These are phyloP conservation scores for Echeneis naucrates DNA, from an alignment of 2,797 vertebrate species.

Conservation along the genomic window DNA sequence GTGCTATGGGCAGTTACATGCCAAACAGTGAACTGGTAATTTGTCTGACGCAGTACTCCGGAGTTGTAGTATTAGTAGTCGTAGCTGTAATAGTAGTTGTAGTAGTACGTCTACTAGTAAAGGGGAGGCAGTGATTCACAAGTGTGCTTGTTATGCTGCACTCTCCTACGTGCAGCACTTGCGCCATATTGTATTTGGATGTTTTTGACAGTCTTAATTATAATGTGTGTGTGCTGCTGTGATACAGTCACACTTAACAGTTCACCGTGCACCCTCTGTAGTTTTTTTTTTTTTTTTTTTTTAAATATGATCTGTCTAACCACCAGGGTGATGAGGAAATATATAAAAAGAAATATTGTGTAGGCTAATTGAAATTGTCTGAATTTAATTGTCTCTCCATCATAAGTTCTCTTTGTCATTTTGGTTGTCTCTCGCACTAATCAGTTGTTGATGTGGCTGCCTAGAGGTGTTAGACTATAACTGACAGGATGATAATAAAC, in stretches of 20 bases:
- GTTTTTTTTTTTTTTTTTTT: too few relatives aligned
- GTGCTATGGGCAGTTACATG: neutral
- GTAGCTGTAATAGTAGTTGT: too few relatives aligned
- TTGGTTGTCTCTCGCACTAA: conserved; percentile 57
- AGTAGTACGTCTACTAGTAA: too few relatives aligned
- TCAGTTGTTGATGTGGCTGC: conserved; percentile 65
- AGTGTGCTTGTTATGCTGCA: neutral
- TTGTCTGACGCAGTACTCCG: conserved; percentile 10
- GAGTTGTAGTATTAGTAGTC: too few relatives aligned
- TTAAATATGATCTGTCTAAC: conserved; percentile 42
- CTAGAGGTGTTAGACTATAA: conserved; percentile 53
- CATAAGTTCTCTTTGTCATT: conserved; percentile 52
- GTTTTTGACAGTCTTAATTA: conserved; percentile 8
- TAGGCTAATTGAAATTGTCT: conserved; percentile 64
- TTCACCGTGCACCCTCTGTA: conserved; percentile 18
- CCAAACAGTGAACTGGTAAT: neutral
- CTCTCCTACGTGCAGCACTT: neutral
- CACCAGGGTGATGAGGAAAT: conserved; percentile 27
- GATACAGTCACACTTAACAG: conserved; percentile 10
- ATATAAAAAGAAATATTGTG: conserved; percentile 35
- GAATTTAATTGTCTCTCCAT: conserved; percentile 54
- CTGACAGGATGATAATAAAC: conserved; percentile 70
- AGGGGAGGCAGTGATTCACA: neutral
- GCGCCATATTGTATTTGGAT: neutral
- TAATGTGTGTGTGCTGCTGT: conserved; percentile 16